Evolutionary conservation across 2,113 vertebrate genomes (phyloP).

Genomic region (human (Homo sapiens)): DNA sequence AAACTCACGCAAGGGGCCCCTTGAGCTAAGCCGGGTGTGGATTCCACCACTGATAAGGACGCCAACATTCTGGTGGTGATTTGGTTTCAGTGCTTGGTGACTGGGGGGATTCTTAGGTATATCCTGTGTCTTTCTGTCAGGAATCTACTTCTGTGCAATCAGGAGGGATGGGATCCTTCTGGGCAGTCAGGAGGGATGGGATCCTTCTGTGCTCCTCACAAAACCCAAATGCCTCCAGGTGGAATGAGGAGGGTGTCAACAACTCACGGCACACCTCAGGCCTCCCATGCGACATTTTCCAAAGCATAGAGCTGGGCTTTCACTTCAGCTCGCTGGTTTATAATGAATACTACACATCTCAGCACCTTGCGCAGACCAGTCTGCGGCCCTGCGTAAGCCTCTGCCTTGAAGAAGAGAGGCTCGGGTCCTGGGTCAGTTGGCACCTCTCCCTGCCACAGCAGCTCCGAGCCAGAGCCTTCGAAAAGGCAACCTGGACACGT

Average conservation of each 20-base stretch:
- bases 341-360: not conserved
- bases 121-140: accelerated
- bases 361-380: accelerated
- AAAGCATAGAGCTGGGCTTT: not conserved
- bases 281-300: not conserved
- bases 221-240: accelerated
- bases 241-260: not conserved
- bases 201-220: accelerated
- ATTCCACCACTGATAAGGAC: accelerated
- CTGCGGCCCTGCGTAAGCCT: not conserved
- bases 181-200: too few relatives aligned
- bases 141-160: not conserved
- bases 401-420: not conserved
- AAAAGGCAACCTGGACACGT: accelerated
- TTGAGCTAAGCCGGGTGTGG: not conserved
- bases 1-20: accelerated
- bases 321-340: not conserved
- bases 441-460: not conserved
- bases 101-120: too few relatives aligned
- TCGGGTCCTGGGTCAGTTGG: accelerated
- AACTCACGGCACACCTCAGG: accelerated
- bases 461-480: not conserved
- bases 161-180: accelerated
- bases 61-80: accelerated
- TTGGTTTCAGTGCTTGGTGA: accelerated